Base-by-base conservation (phyloP, 2,797 vertebrate species). In the Cossypha niveicapilla region DNA sequence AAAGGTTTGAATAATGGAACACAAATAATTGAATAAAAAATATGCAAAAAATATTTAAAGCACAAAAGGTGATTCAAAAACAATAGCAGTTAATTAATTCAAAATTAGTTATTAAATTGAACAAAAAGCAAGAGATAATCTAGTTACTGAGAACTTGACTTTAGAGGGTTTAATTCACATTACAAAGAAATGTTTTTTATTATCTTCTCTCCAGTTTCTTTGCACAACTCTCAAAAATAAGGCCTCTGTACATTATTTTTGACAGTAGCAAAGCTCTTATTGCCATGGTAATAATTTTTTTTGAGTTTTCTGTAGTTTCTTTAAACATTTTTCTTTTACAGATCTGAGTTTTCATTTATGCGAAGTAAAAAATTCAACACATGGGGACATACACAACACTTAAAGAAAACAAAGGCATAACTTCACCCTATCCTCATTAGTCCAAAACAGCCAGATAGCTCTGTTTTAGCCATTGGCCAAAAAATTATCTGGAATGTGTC, bases 71-170 rank as follows among this genome's bases (percentile, higher is more conserved):
- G 34, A 86, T 92, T 75, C 0, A 68, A 94, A 93, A 82, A 23
- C 23, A 96, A 87, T 83, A 30, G 6, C 71, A 93, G 85, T 34
- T 18, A 90, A 89, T 96, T 94, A 4, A 94, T 92, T 86, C 87
- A 88, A 95, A 93, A 51, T 66, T 82, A 62, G 14, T 73, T 58
- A 25, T 92, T 88, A 88, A 92, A 91, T 45, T 80, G 42, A 93
- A 48, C 79, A 96, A 93, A 95, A n/a, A n/a, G 7, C 5, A 65
- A 82, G 23, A 70, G 7, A 88, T 34, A 90, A 95, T 90, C 57
- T 74, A 63, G 23, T 82, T 90, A 86, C 63, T 60, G 10, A 78
- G 72, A 44, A 68, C 65, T 47, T 87, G 56, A 50, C 60, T 94
- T 50, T 44, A 78, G 48, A 76, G 39, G 42, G 13, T 90, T 82